A percentile compares a stretch with the other conserved stretches of the same genome.
These are phyloP conservation scores for Clusia tigrina DNA, from an alignment of 2,888 invertebrate species.

Conservation along the genomic window DNA sequence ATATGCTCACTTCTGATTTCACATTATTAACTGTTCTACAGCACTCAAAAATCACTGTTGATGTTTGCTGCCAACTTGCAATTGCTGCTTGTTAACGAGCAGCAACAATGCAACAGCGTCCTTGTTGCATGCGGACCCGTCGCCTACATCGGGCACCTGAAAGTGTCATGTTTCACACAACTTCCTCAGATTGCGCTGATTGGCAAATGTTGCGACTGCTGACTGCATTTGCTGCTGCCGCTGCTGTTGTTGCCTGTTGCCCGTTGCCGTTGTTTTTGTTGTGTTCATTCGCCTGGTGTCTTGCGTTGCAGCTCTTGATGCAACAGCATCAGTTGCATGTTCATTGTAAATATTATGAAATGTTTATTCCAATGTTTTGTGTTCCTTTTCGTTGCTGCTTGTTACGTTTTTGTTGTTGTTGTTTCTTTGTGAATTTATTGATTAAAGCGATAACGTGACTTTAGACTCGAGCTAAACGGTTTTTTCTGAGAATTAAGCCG, in stretches of 20 bases:
- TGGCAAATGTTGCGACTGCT: constrained; percentile 51
- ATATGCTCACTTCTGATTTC: no score
- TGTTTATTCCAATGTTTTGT: constrained; percentile 42
- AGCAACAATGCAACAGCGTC: no score
- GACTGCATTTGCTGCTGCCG: constrained; percentile 22
- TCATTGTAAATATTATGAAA: constrained; percentile 59
- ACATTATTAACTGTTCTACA: no score
- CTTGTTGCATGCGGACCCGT: no score
- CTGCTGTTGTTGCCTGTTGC: constrained; percentile 1
- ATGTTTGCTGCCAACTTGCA: no score
- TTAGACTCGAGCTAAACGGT: constrained; percentile 38
- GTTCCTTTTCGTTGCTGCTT: not conserved
- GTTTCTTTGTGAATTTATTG: not conserved
- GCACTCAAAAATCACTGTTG: no score
- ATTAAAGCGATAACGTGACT: not conserved
- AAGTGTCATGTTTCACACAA: constrained; percentile 57
- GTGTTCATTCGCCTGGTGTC: no score
- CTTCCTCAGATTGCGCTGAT: constrained; percentile 47
- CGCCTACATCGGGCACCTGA: no score
- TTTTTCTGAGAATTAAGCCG: constrained; percentile 50
- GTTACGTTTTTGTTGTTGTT: not conserved
- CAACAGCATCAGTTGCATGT: constrained; percentile 55
- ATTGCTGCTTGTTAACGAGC: no score
- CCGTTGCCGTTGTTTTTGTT: constrained; percentile 2
- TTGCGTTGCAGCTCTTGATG: constrained; percentile 20